A percentile compares a stretch with the other conserved stretches of the same genome.
Evolutionary conservation across 2,113 vertebrate genomes (phyloP).

Genomic region (Sporophila hypoxantha): DNA sequence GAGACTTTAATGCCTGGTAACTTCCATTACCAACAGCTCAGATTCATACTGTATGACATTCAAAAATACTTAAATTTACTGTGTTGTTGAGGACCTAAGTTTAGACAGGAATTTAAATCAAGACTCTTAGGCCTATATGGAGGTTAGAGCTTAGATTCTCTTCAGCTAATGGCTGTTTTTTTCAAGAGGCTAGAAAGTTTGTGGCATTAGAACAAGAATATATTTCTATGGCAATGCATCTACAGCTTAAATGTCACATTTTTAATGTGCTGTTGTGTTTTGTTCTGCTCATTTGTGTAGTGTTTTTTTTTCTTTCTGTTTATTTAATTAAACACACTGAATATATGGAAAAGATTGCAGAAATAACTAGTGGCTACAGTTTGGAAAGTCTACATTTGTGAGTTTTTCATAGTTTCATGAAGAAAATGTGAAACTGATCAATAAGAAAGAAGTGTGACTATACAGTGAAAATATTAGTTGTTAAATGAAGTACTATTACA

Average conservation of each 20-base stretch:
- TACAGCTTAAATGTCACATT: background rate
- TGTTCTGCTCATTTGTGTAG: constrained; percentile 30
- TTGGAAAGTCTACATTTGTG: constrained; percentile 31
- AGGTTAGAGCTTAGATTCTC: constrained; percentile 10
- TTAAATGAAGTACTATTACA: background rate
- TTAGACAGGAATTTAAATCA: constrained; percentile 26
- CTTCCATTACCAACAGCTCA: background rate
- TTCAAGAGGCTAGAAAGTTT: background rate
- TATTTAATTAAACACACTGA: background rate
- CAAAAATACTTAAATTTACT: background rate
- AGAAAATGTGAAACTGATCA: background rate
- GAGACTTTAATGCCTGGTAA: background rate
- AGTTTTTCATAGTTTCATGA: constrained; percentile 12
- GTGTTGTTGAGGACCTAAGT: background rate
- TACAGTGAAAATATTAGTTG: background rate
- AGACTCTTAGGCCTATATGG: background rate
- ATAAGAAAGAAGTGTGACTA: background rate
- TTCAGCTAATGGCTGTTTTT: background rate
- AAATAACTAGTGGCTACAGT: constrained; percentile 12
- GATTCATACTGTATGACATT: background rate
- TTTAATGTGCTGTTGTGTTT: background rate
- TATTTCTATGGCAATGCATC: background rate
- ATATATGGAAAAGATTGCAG: constrained; percentile 9
- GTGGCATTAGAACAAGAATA: background rate
- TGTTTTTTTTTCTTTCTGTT: background rate